Percentiles rank a stretch among this genome's conserved stretches.
Conservation (phyloP, 2,797 vertebrate species). For the Helarctos malayanus region DNA sequence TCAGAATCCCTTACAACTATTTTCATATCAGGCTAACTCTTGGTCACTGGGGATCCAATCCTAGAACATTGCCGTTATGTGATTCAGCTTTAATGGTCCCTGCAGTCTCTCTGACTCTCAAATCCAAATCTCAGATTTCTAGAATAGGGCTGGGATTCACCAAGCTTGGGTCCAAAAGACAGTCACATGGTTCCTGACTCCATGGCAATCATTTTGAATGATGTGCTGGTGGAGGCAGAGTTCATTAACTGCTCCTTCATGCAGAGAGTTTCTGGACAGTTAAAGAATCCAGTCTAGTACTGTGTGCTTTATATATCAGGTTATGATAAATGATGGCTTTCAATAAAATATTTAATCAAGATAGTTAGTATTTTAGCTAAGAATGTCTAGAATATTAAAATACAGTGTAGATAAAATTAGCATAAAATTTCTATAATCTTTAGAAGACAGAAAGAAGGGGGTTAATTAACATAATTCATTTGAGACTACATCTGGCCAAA, state of each 20-base stretch:
- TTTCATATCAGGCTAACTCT: neutral
- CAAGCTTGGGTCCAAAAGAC: neutral
- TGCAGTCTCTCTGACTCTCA: neutral
- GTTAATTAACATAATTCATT: slow-evolving; percentile 41
- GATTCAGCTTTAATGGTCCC: neutral
- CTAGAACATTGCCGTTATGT: neutral
- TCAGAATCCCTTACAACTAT: slow-evolving; percentile 22
- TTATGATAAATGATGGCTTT: neutral
- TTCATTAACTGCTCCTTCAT: neutral
- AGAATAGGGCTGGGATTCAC: neutral
- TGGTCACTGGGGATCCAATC: neutral
- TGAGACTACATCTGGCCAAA: slow-evolving; percentile 61
- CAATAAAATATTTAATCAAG: slow-evolving; percentile 11
- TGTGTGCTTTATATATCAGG: neutral
- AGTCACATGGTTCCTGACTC: neutral
- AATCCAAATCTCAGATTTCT: neutral
- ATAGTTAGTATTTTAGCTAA: neutral
- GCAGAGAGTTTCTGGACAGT: neutral
- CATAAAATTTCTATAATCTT: neutral
- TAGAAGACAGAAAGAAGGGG: slow-evolving; percentile 14
- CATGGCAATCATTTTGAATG: neutral
- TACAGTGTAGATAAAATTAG: neutral
- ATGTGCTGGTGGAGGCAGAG: neutral
- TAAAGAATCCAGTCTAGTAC: neutral
- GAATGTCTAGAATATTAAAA: neutral